Base-by-base conservation (phyloP, 2,888 invertebrate species). In the Drosophila eohydei region DNA sequence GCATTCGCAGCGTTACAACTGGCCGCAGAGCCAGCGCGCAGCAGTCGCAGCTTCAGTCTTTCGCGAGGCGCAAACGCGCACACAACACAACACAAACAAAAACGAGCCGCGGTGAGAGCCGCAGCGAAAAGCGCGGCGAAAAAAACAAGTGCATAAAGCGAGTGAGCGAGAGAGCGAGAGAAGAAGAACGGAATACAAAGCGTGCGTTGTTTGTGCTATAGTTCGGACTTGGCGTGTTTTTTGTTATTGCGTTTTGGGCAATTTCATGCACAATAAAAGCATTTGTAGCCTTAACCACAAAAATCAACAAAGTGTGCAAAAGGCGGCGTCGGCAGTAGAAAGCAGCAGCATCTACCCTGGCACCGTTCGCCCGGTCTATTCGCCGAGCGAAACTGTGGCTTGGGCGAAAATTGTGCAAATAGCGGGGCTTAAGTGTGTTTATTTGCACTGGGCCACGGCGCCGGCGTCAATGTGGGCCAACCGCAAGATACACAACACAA, bases 261-360 rank as follows among this genome's bases (percentile, higher is more conserved):
- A 69, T 83, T 80, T 79, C 58, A 78, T 73, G 78, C 76, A 71
- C 77, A 82, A 80, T 78, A 80, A 78, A 69, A 73, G 32, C 41
- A 50, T 70, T 66, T 61, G 44, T 50, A 55, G 67, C 52, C 44
- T 69, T 74, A 77, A 83, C 71, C 76, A 83, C 80, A 71, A 83
- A 85, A 83, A 83, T 85, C 83, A 85, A 88, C 83, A 83, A 83
- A 66, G 48, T 85, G 83, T 85, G 83, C 75, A 69, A 68, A 63
- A 57, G 44, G 51, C 68, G 74, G 56, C 66, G 58, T 32, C 61
- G 68, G 34, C 67, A 64, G 57, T 76, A 83, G 84, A 83, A 80
- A 88, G 83, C 80, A 55, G 65, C 54, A 21, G 12, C 38, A 9
- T 6, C 26, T 6, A 26, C 26, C 2, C 26, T 9, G 14, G 1